phyloP scores from a whole-genome alignment of 2,113 vertebrate genomes.

The Poeciliopsis prolifica region DNA sequence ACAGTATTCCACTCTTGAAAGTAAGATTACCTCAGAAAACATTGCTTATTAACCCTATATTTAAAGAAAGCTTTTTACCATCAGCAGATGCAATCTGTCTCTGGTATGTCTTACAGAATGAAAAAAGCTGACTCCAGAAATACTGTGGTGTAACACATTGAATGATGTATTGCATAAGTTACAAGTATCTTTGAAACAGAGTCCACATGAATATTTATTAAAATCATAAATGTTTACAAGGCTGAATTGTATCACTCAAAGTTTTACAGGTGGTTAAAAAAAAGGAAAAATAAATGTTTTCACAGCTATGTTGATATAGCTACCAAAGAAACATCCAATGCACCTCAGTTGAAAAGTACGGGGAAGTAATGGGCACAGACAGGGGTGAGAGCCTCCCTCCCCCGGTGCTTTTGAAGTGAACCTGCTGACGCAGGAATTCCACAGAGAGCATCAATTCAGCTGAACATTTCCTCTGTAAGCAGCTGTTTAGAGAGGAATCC shows the following conservation, averaged over 20 bases:
- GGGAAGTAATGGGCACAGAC: conserved; percentile 33
- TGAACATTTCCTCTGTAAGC: conserved; percentile 50
- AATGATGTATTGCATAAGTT: neutral
- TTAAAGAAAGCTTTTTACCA: neutral
- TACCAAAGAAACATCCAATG: neutral
- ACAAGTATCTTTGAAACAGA: neutral
- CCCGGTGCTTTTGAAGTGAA: conserved; percentile 54
- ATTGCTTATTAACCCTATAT: neutral
- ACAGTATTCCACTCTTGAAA: no score
- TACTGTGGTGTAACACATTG: neutral
- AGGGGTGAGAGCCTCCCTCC: conserved; percentile 31
- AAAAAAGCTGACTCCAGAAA: neutral
- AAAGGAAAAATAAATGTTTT: neutral
- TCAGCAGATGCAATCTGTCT: neutral
- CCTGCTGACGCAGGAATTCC: conserved; percentile 68
- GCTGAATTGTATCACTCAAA: neutral
- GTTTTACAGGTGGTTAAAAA: neutral
- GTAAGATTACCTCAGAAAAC: no score
- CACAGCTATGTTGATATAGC: neutral
- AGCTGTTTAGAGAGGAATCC: conserved; percentile 41
- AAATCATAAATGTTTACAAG: neutral
- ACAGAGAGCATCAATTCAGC: conserved; percentile 55
- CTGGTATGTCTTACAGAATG: no score
- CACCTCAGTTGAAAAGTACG: neutral
- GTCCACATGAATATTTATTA: neutral